phyloP scores from a whole-genome alignment of 2,113 vertebrate species.

The Poeciliopsis turrubarensis region DNA sequence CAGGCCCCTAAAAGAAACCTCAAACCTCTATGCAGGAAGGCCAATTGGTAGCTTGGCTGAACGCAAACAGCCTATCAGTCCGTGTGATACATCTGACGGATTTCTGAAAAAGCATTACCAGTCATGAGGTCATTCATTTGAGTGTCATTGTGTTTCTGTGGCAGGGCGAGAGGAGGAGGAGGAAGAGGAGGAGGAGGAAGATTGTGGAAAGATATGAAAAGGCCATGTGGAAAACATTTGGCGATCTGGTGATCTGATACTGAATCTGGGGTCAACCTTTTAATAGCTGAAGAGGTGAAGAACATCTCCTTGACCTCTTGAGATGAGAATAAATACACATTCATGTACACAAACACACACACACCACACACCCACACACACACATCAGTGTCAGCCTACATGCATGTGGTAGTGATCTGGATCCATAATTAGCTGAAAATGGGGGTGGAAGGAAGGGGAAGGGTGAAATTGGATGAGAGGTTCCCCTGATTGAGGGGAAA shows the following conservation, averaged over 20 bases:
- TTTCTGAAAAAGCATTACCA: conserved; percentile 51
- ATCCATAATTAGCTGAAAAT: conserved; percentile 62
- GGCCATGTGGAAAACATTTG: conserved; percentile 61
- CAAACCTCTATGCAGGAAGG: conserved; percentile 3
- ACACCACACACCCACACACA: conserved; percentile 4
- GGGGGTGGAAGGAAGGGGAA: conserved; percentile 48
- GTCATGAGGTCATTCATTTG: conserved; percentile 55
- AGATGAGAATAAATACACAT: conserved; percentile 52
- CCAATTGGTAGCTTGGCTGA: conserved; percentile 32
- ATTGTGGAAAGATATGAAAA: conserved; percentile 11
- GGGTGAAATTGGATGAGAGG: conserved; percentile 66
- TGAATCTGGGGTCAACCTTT: conserved; percentile 60
- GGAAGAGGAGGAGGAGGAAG: conserved; percentile 3
- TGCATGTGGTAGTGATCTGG: conserved; percentile 75
- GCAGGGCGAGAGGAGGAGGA: conserved; percentile 18
- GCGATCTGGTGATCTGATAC: conserved; percentile 62
- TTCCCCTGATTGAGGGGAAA: conserved; percentile 74
- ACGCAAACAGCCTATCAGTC: conserved; percentile 27
- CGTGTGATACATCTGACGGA: conserved; percentile 34
- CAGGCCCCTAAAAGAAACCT: conserved; percentile 20
- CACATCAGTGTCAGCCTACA: neutral
- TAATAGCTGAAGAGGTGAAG: conserved; percentile 46
- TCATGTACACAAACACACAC: neutral
- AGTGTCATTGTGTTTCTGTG: conserved; percentile 39
- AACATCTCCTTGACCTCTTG: conserved; percentile 63